Conservation (phyloP, 2,113 vertebrate species). For the Coregonus clupeaformis region DNA sequence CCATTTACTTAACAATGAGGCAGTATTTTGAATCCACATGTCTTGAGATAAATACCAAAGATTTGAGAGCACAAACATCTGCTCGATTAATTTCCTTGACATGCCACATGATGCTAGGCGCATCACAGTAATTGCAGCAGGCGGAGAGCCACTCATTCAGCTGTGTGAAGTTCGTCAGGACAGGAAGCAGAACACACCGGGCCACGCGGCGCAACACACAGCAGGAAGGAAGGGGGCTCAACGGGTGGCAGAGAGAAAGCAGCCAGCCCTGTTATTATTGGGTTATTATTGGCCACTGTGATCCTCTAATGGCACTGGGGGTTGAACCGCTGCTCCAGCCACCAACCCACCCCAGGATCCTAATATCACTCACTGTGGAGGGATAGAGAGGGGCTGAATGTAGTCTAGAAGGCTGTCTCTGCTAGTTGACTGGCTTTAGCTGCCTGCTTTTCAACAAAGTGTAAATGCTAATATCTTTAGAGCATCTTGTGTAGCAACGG, state of each 20-base stretch:
- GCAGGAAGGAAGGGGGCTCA: constrained; percentile 4
- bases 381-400: background rate
- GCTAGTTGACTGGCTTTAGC: background rate
- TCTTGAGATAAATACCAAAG: background rate
- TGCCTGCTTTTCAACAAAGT: no score
- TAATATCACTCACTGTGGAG: background rate
- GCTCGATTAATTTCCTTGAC: background rate
- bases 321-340: background rate
- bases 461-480: no score
- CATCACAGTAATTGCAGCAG: background rate
- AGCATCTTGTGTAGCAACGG: no score
- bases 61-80: background rate
- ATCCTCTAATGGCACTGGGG: constrained; percentile 5
- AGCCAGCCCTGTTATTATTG: constrained; percentile 3
- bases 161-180: background rate
- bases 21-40: background rate
- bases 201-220: background rate
- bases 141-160: background rate
- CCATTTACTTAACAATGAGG: background rate
- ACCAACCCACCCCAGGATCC: background rate
- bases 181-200: background rate
- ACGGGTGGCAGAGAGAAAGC: constrained; percentile 3
- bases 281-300: constrained; percentile 9
- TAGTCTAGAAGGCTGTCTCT: background rate
- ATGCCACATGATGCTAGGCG: background rate